Evolutionary conservation across 37 sponge, comb jelly and placozoan species (phyloP).

Genomic region (Agelas oroides): DNA sequence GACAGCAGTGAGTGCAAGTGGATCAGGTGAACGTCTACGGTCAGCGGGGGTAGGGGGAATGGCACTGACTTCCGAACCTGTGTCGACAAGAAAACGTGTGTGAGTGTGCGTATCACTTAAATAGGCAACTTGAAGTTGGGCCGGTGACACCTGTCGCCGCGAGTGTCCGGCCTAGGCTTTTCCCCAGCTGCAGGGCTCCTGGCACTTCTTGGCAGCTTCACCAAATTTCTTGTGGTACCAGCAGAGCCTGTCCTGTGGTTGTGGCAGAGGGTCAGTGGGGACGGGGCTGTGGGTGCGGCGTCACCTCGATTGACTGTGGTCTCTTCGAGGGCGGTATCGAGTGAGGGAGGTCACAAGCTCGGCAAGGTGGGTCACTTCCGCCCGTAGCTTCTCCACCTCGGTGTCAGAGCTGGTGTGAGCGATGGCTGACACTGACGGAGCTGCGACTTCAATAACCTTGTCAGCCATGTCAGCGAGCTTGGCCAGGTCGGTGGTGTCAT

Average conservation of each 20-base stretch:
- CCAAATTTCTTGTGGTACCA: constrained; percentile 77
- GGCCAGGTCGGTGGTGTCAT: constrained; percentile 16
- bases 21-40: constrained; percentile 10
- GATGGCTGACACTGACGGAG: constrained; percentile 36
- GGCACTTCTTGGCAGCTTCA: constrained; percentile 40
- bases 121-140: constrained; percentile 66
- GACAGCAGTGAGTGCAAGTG: constrained; percentile 37
- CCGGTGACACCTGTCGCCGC: constrained; percentile 55
- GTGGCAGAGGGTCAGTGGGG: constrained; percentile 2
- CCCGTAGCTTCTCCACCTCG: constrained; percentile 37
- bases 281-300: constrained; percentile 14
- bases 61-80: constrained; percentile 61
- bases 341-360: constrained; percentile 48
- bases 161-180: constrained; percentile 57
- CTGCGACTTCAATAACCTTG: constrained; percentile 61
- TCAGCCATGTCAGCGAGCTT: constrained; percentile 64
- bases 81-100: constrained; percentile 54
- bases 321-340: constrained; percentile 1
- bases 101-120: constrained; percentile 19
- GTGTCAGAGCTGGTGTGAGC: constrained; percentile 6
- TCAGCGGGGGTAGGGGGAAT: constrained; percentile 41
- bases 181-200: constrained; percentile 62
- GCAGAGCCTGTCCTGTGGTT: constrained; percentile 48
- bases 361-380: constrained; percentile 43
- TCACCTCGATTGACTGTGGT: neutral